phyloP scores from a whole-genome alignment of 2,113 vertebrate species.

The Myrmecobius fasciatus region DNA sequence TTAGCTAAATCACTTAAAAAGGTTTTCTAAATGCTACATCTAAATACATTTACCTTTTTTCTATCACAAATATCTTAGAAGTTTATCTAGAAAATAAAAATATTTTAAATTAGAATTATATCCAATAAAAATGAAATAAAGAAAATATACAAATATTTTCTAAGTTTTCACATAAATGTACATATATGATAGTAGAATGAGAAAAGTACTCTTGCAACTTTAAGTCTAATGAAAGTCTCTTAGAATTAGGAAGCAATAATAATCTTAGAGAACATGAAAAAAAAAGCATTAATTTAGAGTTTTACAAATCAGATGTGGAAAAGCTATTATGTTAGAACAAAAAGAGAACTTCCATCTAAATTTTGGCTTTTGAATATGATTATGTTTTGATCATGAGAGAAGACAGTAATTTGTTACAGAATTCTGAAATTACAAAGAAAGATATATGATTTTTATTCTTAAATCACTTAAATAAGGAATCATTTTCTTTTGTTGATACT shows the following conservation, averaged over 20 bases:
- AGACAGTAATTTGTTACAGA: conserved; percentile 27
- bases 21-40: conserved; percentile 26
- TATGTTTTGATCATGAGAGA: conserved; percentile 26
- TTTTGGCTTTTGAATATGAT: neutral
- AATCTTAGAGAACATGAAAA: conserved; percentile 32
- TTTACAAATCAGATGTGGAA: conserved; percentile 38
- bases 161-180: conserved; percentile 7
- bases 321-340: conserved; percentile 38
- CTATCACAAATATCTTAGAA: conserved; percentile 48
- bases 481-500: conserved; percentile 71
- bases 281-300: conserved; percentile 11
- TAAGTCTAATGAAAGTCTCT: conserved; percentile 25
- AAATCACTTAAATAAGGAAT: conserved; percentile 59
- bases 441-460: neutral
- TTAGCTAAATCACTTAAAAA: conserved; percentile 52
- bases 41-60: conserved; percentile 54
- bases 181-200: conserved; percentile 55
- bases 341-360: conserved; percentile 30
- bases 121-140: conserved; percentile 67
- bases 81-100: conserved; percentile 44
- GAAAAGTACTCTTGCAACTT: conserved; percentile 35
- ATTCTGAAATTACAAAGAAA: neutral
- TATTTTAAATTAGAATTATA: conserved; percentile 61
- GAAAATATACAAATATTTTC: conserved; percentile 43
- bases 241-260: conserved; percentile 27